phyloP scores from a whole-genome alignment of 2,113 vertebrate species.

The Recurvirostra avosetta region DNA sequence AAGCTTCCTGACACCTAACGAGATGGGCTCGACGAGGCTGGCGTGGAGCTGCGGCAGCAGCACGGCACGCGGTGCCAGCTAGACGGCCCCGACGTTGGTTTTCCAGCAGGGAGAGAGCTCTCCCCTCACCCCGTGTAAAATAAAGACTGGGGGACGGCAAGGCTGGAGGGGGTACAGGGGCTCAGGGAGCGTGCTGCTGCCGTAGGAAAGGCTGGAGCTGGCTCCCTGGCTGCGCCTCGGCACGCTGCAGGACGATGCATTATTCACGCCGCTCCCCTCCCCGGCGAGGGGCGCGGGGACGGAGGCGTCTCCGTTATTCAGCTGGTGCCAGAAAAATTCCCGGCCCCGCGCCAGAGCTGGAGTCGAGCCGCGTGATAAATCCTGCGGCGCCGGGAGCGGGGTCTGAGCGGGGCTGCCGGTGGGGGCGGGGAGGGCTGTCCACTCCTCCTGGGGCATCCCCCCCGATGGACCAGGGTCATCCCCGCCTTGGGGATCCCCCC shows the following conservation, averaged over 20 bases:
- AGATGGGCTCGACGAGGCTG: not conserved
- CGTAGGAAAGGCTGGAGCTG: not conserved
- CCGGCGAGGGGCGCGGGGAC: not conserved
- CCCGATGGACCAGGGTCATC: fast-evolving
- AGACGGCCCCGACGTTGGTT: fast-evolving
- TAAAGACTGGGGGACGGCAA: not conserved
- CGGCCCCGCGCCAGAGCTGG: not conserved
- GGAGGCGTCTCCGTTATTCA: not conserved
- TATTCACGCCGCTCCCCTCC: not conserved
- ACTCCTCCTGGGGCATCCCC: not conserved
- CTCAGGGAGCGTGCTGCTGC: not conserved
- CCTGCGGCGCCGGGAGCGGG: not conserved
- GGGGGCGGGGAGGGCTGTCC: not conserved
- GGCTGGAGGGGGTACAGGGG: not conserved
- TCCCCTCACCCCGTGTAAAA: not conserved
- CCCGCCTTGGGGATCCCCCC: not conserved
- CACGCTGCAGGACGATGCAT: not conserved
- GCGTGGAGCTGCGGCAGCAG: not conserved
- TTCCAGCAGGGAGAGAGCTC: not conserved
- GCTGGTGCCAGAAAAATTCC: slow-evolving; percentile 1
- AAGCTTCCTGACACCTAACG: not conserved
- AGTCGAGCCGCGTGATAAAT: slow-evolving; percentile 5
- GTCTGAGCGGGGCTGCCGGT: not conserved
- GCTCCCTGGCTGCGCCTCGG: not conserved
- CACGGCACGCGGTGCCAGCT: not conserved